phyloP scores from a whole-genome alignment of 1,140 invertebrate genomes.

The Eupeodes corollae region DNA sequence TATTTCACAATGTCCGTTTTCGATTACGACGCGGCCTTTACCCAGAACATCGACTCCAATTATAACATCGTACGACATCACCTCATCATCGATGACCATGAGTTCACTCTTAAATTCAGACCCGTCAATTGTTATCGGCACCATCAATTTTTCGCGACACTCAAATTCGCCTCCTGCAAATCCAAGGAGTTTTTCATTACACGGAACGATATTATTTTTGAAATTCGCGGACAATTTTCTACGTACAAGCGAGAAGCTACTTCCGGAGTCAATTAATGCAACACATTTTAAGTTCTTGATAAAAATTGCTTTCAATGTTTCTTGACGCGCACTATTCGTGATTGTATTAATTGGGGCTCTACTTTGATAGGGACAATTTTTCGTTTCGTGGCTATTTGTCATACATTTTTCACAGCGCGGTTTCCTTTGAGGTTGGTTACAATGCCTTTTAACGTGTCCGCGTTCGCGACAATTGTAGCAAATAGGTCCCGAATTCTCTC shows the following conservation, averaged over 20 bases:
- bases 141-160: background rate
- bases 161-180: background rate
- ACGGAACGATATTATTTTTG: background rate
- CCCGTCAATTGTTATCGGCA: background rate
- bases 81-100: background rate
- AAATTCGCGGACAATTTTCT: too few species aligned
- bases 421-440: too few species aligned
- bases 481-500: slow-evolving; percentile 9
- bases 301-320: too few species aligned
- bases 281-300: too few species aligned
- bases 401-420: too few species aligned
- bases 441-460: background rate
- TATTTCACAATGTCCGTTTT: background rate
- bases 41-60: background rate
- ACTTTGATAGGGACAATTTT: too few species aligned
- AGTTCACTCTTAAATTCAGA: background rate
- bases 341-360: too few species aligned
- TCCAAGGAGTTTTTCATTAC: background rate
- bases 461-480: slow-evolving; percentile 1
- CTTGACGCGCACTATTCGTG: too few species aligned
- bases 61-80: background rate
- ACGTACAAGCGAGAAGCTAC: too few species aligned
- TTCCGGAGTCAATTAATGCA: too few species aligned
- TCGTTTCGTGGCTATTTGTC: too few species aligned
- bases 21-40: background rate